phyloP scores from a whole-genome alignment of 2,113 vertebrate genomes.

The Stegostoma tigrinum region DNA sequence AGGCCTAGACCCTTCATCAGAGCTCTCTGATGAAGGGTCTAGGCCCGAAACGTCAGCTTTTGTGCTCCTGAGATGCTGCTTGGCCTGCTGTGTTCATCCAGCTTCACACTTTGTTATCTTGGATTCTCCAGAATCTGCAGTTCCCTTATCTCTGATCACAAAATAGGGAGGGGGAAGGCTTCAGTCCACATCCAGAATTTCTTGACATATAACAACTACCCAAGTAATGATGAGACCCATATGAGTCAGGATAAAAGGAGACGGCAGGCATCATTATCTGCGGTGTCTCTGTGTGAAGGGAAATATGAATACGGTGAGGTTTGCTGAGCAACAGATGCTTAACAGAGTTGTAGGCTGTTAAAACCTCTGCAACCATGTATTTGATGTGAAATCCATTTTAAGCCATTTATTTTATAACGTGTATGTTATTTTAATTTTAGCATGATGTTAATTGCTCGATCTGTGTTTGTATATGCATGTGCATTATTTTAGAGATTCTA shows the following conservation, averaged over 20 bases:
- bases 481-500: not conserved
- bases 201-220: not conserved
- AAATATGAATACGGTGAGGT: not conserved
- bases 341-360: not conserved
- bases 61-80: too few relatives aligned
- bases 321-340: not conserved
- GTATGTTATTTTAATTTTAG: not conserved
- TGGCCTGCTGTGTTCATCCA: too few relatives aligned
- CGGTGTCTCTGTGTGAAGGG: not conserved
- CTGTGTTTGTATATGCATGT: not conserved
- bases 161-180: not conserved
- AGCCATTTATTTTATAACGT: not conserved
- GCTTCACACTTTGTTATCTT: too few relatives aligned
- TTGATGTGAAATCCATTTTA: not conserved
- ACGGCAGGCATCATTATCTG: not conserved
- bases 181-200: not conserved
- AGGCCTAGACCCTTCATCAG: too few relatives aligned
- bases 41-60: too few relatives aligned
- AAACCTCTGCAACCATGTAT: not conserved
- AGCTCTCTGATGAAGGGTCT: too few relatives aligned
- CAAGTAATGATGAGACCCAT: not conserved
- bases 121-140: too few relatives aligned
- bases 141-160: too few relatives aligned
- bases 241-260: not conserved
- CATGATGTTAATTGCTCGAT: not conserved